Base-by-base conservation (phyloP, 2,888 invertebrate genomes). In the Agrochola lychnidis region DNA sequence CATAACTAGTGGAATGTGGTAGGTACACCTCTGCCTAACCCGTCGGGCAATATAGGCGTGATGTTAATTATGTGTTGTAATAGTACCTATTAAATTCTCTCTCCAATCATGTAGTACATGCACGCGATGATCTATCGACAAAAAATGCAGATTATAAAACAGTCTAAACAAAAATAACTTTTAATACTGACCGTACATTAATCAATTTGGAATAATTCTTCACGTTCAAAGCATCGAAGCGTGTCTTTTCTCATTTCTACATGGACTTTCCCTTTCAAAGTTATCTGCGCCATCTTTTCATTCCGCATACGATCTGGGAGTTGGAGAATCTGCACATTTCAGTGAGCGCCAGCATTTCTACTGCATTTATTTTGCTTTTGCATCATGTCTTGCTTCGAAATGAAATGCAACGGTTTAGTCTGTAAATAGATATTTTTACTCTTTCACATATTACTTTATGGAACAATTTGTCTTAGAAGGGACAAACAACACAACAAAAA, bases 241-340 rank as follows among this genome's bases (percentile, higher is more conserved):
- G 76, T 82, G 66, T 40, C 79, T 78, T 82, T 81, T 73, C 78
- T 74, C 82, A 70, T 85, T 76, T 48, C 78, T 79, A 63, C 69
- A 79, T 42, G 42, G 78, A 81, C 77, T 87, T 79, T 87, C 87
- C 68, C 76, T 88, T 87, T 88, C 82, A 75, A 62, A 85, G 42
- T 70, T 72, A 88, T 87, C 71, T 69, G 80, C 78, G 76, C 76
- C 71, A 82, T 84, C 81, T 87, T 74, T 81, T 82, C 83, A 87
- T 87, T 82, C 69, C 70, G 62, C 68, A 68, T 87, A 61, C 87
- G 87, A 87, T 88, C 79, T 79, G 70, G 16, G 73, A 81, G 76
- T 69, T 63, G 79, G 62, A 86, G 78, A 78, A 67, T 86, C 81
- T 67, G 57, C 69, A 82, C 87, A 82, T 79, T 79, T 89, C 89